Evolutionary conservation across 2,113 vertebrate genomes (phyloP).

Genomic region (Lagenorhynchus albirostris): DNA sequence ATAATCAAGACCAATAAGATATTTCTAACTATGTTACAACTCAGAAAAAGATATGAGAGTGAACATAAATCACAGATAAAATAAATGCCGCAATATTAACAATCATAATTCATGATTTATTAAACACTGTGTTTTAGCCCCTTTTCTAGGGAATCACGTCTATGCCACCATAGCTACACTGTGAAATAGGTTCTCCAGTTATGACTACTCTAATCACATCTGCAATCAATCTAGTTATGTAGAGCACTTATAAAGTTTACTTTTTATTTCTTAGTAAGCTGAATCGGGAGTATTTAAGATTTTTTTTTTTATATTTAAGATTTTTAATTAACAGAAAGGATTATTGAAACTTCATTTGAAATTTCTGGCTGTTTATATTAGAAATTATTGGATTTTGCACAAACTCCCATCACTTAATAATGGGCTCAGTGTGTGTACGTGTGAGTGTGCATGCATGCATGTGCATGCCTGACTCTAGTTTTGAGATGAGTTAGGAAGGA

Average conservation of each 20-base stretch:
- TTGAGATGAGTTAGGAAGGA: background rate
- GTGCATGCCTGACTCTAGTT: background rate
- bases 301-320: background rate
- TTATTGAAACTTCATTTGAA: background rate
- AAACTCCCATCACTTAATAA: background rate
- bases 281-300: background rate
- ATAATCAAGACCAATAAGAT: background rate
- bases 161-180: background rate
- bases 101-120: background rate
- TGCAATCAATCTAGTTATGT: background rate
- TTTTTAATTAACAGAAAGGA: background rate
- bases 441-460: background rate
- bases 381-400: background rate
- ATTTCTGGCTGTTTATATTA: background rate
- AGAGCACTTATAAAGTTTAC: background rate
- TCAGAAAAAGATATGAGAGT: background rate
- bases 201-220: background rate
- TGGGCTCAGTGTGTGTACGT: background rate
- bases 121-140: background rate
- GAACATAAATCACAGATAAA: background rate
- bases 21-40: background rate
- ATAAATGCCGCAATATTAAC: background rate
- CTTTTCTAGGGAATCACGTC: background rate
- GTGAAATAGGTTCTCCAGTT: background rate
- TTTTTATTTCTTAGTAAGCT: background rate